phyloP scores from a whole-genome alignment of 2,797 vertebrate species.

The Taenioides sp. region DNA sequence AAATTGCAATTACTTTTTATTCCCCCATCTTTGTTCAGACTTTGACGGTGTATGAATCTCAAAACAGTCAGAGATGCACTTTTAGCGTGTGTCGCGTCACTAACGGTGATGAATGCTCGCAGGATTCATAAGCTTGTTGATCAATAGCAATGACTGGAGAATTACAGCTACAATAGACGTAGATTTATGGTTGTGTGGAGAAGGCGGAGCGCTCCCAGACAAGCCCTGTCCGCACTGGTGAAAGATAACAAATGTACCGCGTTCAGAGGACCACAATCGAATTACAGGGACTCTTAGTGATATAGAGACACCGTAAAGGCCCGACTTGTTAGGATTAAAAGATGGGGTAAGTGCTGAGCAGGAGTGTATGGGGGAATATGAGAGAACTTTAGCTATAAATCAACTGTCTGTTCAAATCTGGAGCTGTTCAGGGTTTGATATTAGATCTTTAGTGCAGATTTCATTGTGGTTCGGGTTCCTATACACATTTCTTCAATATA shows the following conservation, averaged over 20 bases:
- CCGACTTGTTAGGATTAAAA: not conserved
- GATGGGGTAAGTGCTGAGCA: not conserved
- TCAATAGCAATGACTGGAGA: slow-evolving; percentile 36
- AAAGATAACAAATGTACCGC: not conserved
- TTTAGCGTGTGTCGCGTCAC: slow-evolving; percentile 1
- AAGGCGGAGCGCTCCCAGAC: slow-evolving; percentile 7
- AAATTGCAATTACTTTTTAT: not conserved
- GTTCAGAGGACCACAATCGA: not conserved
- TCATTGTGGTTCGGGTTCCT: too few species aligned
- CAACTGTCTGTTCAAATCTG: not conserved
- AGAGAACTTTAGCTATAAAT: not conserved
- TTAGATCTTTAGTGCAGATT: too few species aligned
- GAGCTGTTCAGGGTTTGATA: too few species aligned
- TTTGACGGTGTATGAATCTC: not conserved
- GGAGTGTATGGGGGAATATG: not conserved
- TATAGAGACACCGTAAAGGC: not conserved
- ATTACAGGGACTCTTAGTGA: not conserved
- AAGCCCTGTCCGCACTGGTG: slow-evolving; percentile 11
- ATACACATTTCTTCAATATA: too few species aligned
- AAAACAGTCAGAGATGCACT: not conserved
- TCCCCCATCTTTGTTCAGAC: not conserved
- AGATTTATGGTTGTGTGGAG: slow-evolving; percentile 40
- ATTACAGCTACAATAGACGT: slow-evolving; percentile 24
- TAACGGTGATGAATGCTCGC: slow-evolving; percentile 27
- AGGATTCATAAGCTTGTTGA: slow-evolving; percentile 33